Conservation (phyloP, 2,113 vertebrate species). For the Sorex araneus region DNA sequence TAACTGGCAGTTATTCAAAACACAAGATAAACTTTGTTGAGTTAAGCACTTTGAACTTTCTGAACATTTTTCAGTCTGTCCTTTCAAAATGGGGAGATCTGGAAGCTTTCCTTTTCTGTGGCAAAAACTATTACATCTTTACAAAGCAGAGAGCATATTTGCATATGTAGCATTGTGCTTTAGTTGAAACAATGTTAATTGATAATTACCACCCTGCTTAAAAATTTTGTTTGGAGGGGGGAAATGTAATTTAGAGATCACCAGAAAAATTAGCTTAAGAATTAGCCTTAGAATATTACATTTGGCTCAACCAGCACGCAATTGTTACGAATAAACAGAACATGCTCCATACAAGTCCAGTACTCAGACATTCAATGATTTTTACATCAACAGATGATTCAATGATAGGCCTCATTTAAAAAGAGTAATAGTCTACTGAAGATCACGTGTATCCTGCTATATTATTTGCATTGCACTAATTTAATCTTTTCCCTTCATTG, state of each 20-base stretch:
- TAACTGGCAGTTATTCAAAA: slow-evolving; percentile 44
- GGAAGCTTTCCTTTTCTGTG: slow-evolving; percentile 49
- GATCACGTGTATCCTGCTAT: not conserved
- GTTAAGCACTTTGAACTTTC: slow-evolving; percentile 22
- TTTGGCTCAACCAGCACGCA: slow-evolving; percentile 43
- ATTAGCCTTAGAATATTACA: slow-evolving; percentile 55
- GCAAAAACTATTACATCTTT: not conserved
- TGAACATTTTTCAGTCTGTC: slow-evolving; percentile 58
- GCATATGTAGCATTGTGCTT: slow-evolving; percentile 34
- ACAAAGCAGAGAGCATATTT: slow-evolving; percentile 14
- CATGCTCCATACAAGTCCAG: slow-evolving; percentile 1
- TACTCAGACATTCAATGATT: slow-evolving; percentile 62
- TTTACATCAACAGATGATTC: slow-evolving; percentile 74
- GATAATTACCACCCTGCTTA: slow-evolving; percentile 57
- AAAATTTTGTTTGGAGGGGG: slow-evolving; percentile 43
- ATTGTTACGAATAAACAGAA: slow-evolving; percentile 62
- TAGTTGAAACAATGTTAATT: slow-evolving; percentile 55
- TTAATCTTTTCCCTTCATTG: slow-evolving; percentile 61
- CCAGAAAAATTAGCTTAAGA: slow-evolving; percentile 51
- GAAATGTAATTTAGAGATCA: slow-evolving; percentile 49
- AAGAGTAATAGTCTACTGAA: slow-evolving; percentile 80
- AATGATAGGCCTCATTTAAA: slow-evolving; percentile 81
- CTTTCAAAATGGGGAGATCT: slow-evolving; percentile 57
- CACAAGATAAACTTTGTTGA: slow-evolving; percentile 52
- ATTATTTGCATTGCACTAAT: slow-evolving; percentile 76